These are phyloP conservation scores for Helogale parvula DNA, from an alignment of 2,113 vertebrate species.

Conservation along the genomic window DNA sequence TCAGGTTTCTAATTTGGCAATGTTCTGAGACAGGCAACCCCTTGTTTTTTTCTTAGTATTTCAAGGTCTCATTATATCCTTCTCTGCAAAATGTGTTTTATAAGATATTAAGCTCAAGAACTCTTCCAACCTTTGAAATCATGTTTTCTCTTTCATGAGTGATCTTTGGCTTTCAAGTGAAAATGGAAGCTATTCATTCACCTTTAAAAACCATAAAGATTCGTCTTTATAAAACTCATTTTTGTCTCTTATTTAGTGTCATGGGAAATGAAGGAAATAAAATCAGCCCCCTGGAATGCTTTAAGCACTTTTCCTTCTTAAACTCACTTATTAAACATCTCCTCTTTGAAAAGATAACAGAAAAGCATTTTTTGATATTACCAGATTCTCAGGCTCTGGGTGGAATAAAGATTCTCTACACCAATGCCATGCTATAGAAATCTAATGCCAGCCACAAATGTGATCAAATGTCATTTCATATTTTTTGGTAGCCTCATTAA, in stretches of 20 bases:
- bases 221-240: neutral
- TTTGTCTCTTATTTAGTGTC: constrained; percentile 15
- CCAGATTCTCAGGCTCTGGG: neutral
- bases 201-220: neutral
- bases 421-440: neutral
- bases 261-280: neutral
- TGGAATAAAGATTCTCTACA: neutral
- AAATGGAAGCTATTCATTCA: constrained; percentile 12
- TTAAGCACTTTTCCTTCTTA: neutral
- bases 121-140: constrained; percentile 6
- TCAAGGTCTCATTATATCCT: neutral
- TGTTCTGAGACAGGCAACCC: neutral
- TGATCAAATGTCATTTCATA: neutral
- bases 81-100: constrained; percentile 22
- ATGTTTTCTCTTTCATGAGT: constrained; percentile 12
- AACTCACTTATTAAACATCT: constrained; percentile 17
- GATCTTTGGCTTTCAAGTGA: constrained; percentile 33
- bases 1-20: neutral
- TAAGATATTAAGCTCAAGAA: neutral
- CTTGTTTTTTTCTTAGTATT: neutral
- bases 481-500: neutral
- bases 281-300: neutral
- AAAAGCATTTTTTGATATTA: neutral
- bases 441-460: neutral
- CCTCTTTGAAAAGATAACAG: constrained; percentile 3